Base-by-base conservation (phyloP, 2,113 vertebrate species). In the Menura novaehollandiae region DNA sequence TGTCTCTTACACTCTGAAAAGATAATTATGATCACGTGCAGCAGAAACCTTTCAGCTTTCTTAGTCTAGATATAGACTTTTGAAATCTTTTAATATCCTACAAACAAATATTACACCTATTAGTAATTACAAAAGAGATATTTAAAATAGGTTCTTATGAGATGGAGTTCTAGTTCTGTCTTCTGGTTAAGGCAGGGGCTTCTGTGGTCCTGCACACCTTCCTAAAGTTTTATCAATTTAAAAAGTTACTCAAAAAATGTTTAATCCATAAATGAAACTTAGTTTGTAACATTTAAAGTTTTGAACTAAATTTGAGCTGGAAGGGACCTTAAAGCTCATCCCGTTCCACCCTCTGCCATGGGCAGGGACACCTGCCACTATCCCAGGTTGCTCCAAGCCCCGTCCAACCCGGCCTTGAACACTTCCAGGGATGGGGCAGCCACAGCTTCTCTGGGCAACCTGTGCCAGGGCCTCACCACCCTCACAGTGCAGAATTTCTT, bases 11-110 rank as follows among this genome's bases (percentile, higher is more conserved):
- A 27, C 24, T 69, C 43, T 3, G 6, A 69, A 80, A 51, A 73
- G 41, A n/a, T 41, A 26, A 56, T 35, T 67, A 20, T 1, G 5
- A 35, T 33, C 13, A 28, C 0, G 1, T 23, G 28, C 33, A 76
- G 41, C 37, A 89, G 63, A 79, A 86, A 68, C 5, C 46, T 67
- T 63, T 39, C 41, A 84, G 37, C 33, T 79, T 53, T 66, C 9
- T 75, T 76, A 52, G 33, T 19, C 26, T 55, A 26, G 9, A 30
- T 33, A 22, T 1, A 15, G 28, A 53, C 11, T 72, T 76, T 8
- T 26, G 5, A 53, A 85, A 51, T 41, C 1, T 66, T 52, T 8
- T 47, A 11, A 13, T 15, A 58, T 15, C 39, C 10, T n/a, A 18
- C n/a, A 28, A 47, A 72, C 26, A 47, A 43, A 33, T 27, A 44